Conservation (phyloP, 2,113 vertebrate species). For the western clawed frog (Xenopus tropicalis) region UCB_Xtro_10.0 CM004443.2:131041501-131042000, state of each 20-base stretch:
- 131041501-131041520: too few relatives aligned
- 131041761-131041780: conserved; percentile 41
- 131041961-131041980: conserved; percentile 58
- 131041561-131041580: too few relatives aligned
- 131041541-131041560: too few relatives aligned
- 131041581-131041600: background rate
- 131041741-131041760: conserved; percentile 35
- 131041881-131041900: conserved; percentile 49
- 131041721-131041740: conserved; percentile 37
- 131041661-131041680: conserved; percentile 29
- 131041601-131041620: background rate
- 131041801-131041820: conserved; percentile 36
- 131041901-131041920: conserved; percentile 56
- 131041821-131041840: conserved; percentile 38
- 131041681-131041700: conserved; percentile 22
- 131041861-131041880: conserved; percentile 52
- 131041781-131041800: conserved; percentile 48
- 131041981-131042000: conserved; percentile 55
- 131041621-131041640: background rate
- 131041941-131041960: conserved; percentile 46
- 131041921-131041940: conserved; percentile 32
- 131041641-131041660: conserved; percentile 25
- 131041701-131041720: conserved; percentile 29
- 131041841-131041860: conserved; percentile 47
- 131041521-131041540: too few relatives aligned